Evolutionary conservation across 1,140 invertebrate species (phyloP), one percentile per base, ranked within the genome.

Genomic region (fruit fly (Drosophila melanogaster)): DNA sequence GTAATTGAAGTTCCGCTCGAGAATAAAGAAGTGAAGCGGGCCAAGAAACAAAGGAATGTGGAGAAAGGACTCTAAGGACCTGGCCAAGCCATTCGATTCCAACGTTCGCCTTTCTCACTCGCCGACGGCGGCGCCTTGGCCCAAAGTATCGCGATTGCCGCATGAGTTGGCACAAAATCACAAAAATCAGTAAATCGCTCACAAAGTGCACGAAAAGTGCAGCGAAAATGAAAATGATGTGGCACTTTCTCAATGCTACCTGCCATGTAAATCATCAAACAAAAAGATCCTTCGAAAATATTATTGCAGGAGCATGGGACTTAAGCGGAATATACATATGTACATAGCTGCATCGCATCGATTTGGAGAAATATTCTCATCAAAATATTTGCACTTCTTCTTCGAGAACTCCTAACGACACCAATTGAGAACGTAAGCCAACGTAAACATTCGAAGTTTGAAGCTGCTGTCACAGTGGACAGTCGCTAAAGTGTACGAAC

Each of bases 1-100:
- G 80, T 87, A 90, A 84, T 87, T 87, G 84, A 81, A 77, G 71
- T 81, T 71, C 73, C 74, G 58, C 47, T 62, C 46, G 15, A 26
- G 38, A 37, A 55, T 30, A 33, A 49, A 46, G 47, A 37, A 44
- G 14, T 12, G 37, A 15, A 40, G 53, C 40, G 64, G 26, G 49
- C 44, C 24, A 35, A 54, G 46, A 47, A 69, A 67, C 49, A 69
- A 67, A 38, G 40, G 38, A 66, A 24, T 46, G 58, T 14, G 58
- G 38, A 43, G 61, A 66, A 43, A 62, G 46, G 64, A 61, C 70
- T 51, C 30, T 37, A 55, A 51, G 83, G 69, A 86, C 74, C 15
- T 30, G 37, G 35, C 53, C 35, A 50, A 58, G 33, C 22, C 35
- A 37, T 73, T 73, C 58, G 59, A 75, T 75, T 30, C 26, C 26